Evolutionary conservation across 1,140 invertebrate genomes (phyloP), one percentile per base, ranked within the genome.

Genomic region (Orussus abietinus): DNA sequence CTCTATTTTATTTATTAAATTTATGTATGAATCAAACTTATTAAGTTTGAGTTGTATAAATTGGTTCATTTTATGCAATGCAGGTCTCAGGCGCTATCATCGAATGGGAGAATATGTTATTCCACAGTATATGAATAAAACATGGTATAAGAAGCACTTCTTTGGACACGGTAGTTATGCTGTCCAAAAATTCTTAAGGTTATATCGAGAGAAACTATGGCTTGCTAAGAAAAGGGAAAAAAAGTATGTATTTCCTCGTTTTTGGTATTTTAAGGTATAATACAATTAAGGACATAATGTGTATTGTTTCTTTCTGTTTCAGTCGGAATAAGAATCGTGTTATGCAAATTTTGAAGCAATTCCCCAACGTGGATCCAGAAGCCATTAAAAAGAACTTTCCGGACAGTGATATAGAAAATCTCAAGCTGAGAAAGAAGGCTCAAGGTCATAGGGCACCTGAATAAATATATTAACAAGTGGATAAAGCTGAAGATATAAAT

Each of bases 321-420:
- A 85, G 82, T 37, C 75, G 80, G 36, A 66, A 82, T 26, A 76
- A 61, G 22, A 82, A 80, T 48, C 77, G 81, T 61, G 86, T 88
- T 1, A 75, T 80, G 58, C 65, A 76, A 21, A 62, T 91, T 14
- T 49, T 92, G 7, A 83, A 82, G 45, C 56, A 79, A 35, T 92
- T 86, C 66, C 88, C 88, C 7, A 75, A 92, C 58, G 66, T 89
- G 56, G 83, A 90, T 64, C 59, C 83, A 57, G 79, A 85, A 45
- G 74, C 80, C 34, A 45, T 93, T 9, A 79, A 85, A 66, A 69
- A 80, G 47, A 70, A 85, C 59, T 92, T 84, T 75, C 90, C 90
- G 9, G 65, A 83, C 66, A 80, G 89, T 10, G 76, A 92, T 68
- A 69, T 92, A 43, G 80, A 88, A 43, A 81, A 79, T 67, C 62